Evolutionary conservation across 2,888 invertebrate genomes (phyloP).

Genomic region (Xanthia togata): DNA sequence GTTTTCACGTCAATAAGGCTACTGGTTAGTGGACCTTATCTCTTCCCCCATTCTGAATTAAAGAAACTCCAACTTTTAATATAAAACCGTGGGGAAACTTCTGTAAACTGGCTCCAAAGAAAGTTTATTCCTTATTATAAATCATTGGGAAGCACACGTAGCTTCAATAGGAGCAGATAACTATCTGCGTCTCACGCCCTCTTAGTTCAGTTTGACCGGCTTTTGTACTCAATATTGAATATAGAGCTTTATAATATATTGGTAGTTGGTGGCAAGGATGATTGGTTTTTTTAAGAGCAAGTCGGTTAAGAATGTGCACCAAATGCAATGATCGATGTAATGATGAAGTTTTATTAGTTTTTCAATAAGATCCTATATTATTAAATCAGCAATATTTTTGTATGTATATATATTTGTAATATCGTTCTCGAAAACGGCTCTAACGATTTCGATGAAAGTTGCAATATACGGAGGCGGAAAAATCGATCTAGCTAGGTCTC

Average conservation of each 20-base stretch:
- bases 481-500: too few species aligned
- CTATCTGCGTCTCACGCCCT: conserved; percentile 59
- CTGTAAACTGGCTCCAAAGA: conserved; percentile 2
- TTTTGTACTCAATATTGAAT: background rate
- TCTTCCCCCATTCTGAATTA: conserved; percentile 7
- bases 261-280: background rate
- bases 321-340: background rate
- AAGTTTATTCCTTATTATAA: conserved; percentile 56
- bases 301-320: background rate
- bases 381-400: too few species aligned
- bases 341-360: background rate
- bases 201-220: conserved; percentile 31
- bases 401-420: too few species aligned
- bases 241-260: background rate
- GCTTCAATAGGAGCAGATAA: conserved; percentile 47
- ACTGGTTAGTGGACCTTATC: background rate
- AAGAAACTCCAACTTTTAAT: conserved; percentile 13
- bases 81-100: conserved; percentile 14
- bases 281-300: background rate
- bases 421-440: too few species aligned
- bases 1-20: too few species aligned
- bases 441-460: too few species aligned
- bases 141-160: conserved; percentile 49
- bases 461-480: too few species aligned
- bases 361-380: background rate